Percentiles rank a stretch among this genome's conserved stretches.
Evolutionary conservation across 1,140 invertebrate species (phyloP).

Genomic region (Drosophila varians): DNA sequence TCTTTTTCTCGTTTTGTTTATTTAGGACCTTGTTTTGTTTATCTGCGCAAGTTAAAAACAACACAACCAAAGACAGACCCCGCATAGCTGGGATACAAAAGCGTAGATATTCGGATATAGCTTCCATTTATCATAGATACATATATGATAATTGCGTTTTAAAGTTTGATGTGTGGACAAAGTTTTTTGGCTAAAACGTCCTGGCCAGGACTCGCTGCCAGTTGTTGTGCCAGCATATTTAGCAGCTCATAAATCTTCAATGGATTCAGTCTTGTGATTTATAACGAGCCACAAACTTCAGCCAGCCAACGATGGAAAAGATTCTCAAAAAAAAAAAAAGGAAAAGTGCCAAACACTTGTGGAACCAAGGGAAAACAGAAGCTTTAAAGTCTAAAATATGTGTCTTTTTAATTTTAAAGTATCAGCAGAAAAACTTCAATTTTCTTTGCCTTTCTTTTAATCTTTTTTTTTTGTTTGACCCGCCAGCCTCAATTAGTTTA

Average conservation of each 20-base stretch:
- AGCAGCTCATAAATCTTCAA: constrained; percentile 77
- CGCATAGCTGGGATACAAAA: background rate
- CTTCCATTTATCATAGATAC: constrained; percentile 14
- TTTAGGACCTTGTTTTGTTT: constrained; percentile 71
- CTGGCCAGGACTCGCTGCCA: constrained; percentile 8
- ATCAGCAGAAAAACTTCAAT: background rate
- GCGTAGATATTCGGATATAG: background rate
- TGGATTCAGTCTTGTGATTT: constrained; percentile 70
- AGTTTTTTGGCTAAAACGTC: constrained; percentile 36
- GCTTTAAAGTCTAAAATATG: constrained; percentile 12
- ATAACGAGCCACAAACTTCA: constrained; percentile 52
- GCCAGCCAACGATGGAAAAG: constrained; percentile 16
- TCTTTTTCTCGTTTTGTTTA: constrained; percentile 57
- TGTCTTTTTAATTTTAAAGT: background rate
- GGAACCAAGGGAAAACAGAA: background rate
- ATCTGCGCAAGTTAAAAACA: constrained; percentile 66
- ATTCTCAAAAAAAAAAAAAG: background rate
- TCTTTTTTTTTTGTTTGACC: constrained; percentile 18
- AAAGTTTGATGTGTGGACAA: constrained; percentile 56
- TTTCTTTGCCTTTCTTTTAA: constrained; percentile 2
- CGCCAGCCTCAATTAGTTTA: constrained; percentile 51
- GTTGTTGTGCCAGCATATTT: constrained; percentile 58
- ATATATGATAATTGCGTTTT: constrained; percentile 68
- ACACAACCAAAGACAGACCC: constrained; percentile 35
- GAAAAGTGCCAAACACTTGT: constrained; percentile 2